phyloP scores from a whole-genome alignment of 2,888 invertebrate species.

The Acrobasis suavella region DNA sequence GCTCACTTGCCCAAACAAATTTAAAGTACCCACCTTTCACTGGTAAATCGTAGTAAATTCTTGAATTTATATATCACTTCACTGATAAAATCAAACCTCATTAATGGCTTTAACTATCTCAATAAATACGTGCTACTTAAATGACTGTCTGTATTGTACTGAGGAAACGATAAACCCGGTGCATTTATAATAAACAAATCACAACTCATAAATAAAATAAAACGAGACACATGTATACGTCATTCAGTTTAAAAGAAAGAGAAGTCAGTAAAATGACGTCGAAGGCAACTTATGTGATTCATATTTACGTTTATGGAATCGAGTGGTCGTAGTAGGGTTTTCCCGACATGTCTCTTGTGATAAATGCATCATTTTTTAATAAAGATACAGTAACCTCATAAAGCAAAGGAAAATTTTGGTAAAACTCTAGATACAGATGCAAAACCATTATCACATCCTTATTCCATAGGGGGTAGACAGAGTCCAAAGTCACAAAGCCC shows the following conservation, averaged over 20 bases:
- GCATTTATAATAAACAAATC: slow-evolving; percentile 10
- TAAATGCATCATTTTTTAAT: neutral
- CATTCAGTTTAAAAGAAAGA: neutral
- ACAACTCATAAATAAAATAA: slow-evolving; percentile 8
- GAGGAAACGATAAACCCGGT: neutral
- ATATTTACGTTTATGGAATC: slow-evolving; percentile 8
- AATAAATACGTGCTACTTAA: neutral
- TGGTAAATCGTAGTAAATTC: neutral
- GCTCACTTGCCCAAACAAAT: too few species aligned
- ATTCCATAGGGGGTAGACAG: too few species aligned
- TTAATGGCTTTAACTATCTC: neutral
- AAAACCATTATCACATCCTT: neutral
- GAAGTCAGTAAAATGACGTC: neutral
- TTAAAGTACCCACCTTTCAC: neutral
- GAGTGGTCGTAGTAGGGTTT: neutral
- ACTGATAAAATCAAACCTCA: neutral
- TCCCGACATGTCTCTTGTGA: neutral
- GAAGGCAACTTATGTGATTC: neutral
- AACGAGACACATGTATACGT: neutral
- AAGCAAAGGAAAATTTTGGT: neutral
- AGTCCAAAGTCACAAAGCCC: too few species aligned
- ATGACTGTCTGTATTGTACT: neutral
- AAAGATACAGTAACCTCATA: neutral
- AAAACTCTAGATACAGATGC: neutral
- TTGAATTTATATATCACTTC: neutral